Percentiles rank a stretch among this genome's conserved stretches.
phyloP scores from a whole-genome alignment of 30 jellyfish, hydroid and myxozoan genomes.

The Rhopilema esculentum region DNA sequence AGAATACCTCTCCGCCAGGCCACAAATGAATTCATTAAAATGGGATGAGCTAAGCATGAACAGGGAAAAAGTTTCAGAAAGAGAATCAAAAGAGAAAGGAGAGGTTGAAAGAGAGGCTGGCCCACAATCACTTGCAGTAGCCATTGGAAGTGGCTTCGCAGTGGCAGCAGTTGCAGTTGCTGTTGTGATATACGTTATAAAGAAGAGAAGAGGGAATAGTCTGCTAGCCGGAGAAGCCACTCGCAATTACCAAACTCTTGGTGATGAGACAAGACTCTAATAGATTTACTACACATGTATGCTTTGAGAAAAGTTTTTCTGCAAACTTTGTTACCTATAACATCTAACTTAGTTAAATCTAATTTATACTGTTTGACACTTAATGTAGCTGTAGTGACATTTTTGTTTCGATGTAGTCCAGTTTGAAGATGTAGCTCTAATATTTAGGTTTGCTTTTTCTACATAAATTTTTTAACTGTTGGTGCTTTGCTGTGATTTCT shows the following conservation, averaged over 20 bases:
- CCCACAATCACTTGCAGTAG: conserved; percentile 30
- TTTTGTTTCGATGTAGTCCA: too few species aligned
- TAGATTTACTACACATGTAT: background rate
- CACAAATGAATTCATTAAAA: background rate
- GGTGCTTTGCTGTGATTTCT: too few species aligned
- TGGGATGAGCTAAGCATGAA: background rate
- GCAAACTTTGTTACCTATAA: background rate
- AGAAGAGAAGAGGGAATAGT: background rate
- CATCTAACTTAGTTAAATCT: too few species aligned
- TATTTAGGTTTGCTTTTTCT: too few species aligned
- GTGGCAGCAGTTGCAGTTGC: conserved; percentile 57
- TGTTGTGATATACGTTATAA: conserved; percentile 5
- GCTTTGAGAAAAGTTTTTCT: background rate
- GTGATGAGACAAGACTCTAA: conserved; percentile 30
- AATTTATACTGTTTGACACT: too few species aligned
- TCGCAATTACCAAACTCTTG: conserved; percentile 19
- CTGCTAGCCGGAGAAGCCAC: background rate
- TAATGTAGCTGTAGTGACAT: too few species aligned
- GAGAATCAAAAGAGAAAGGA: background rate
- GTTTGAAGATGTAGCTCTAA: too few species aligned
- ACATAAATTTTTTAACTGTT: too few species aligned
- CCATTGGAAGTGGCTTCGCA: conserved; percentile 44
- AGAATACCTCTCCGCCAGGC: conserved; percentile 32
- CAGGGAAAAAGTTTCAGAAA: conserved; percentile 1
- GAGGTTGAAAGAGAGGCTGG: conserved; percentile 5